Base-by-base conservation (phyloP, 2,113 vertebrate species). In the Hippocampus zosterae region DNA sequence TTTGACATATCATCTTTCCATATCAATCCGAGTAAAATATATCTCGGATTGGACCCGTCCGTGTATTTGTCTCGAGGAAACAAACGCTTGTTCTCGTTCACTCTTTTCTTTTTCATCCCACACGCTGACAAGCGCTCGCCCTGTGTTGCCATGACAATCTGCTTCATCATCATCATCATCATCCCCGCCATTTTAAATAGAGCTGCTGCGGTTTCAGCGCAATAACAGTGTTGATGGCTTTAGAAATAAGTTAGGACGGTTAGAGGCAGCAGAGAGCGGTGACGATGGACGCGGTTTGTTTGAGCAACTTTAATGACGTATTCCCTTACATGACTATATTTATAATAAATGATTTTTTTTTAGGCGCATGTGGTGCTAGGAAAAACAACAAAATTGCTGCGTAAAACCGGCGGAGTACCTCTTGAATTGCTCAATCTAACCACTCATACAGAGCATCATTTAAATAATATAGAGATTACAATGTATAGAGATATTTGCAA, bases 131-230 rank as follows among this genome's bases (percentile, higher is more conserved):
- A 56, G 60, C 85, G 52, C 75, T 73, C 82, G 68, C 74, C 80
- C 70, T 40, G 18, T 65, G 83, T 85, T 88, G 89, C 88, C 92
- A 91, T 89, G 90, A 92, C 91, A 92, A 92, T 92, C 83, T 84
- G 61, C 75, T 76, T 81, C 67, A 70, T 71, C 73, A 68, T 71
- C 57, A 74, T 81, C 67, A 70, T 71, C 73, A 68, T 71, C 57
- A 74, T 69, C 72, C 44, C 62, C 82, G 60, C 68, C 76, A 56
- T 78, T 71, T 50, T 74, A 69, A 78, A 68, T 4, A 25, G 68
- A 77, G 46, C 81, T 70, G 40, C 74, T 68, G 53, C 72, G 80
- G 80, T 72, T 74, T 79, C 81, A 0, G 33, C 44, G 37, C 52
- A 65, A 63, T n/a, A 69, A 75, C 59, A 68, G 40, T 10, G 70